Evolutionary conservation across 2,113 vertebrate genomes (phyloP), one percentile per base, ranked within the genome.

Genomic region (Psilopogon haemacephalus): DNA sequence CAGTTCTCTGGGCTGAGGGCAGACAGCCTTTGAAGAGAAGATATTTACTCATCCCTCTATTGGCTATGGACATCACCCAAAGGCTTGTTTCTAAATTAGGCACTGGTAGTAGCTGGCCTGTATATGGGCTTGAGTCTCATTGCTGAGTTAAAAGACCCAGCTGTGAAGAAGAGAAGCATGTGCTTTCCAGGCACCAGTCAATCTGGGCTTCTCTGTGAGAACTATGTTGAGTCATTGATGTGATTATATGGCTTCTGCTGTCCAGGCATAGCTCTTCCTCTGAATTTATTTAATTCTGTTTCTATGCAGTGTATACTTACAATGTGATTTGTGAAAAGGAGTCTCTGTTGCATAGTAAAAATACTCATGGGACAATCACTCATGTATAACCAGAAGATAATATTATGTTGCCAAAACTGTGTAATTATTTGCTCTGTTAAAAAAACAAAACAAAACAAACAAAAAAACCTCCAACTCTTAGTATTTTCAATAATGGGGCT

Each of bases 201-300:
- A 33, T 18, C n/a, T 69, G 42, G 37, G 14, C 10, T 89, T 15
- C 48, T 58, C 8, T 0, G 0, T 58, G 75, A n/a, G 9, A 15
- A 10, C 20, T 65, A 33, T 21, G 15, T 65, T 32, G 44, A 65
- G 56, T 85, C 33, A 23, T 27, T 60, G 63, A 12, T 71, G 30
- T 48, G 16, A 65, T 12, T 64, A 37, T 44, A 32, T 42, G 38
- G 14, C 55, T 78, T 64, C 73, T 86, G 35, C 9, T 81, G 32
- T 56, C 38, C 62, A 42, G n/a, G 38, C 81, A 12, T 56, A 81
- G 74, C 15, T 91, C 48, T 76, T 76, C 27, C 44, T 56, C 55
- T 62, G 38, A 54, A 33, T 85, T 56, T 65, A 19, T 76, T 69
- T 67, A 48, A 33, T 76, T 86, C 32, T 50, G 32, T 35, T 35